Conservation (phyloP, 2,113 vertebrate species). For the Galbula dea region DNA sequence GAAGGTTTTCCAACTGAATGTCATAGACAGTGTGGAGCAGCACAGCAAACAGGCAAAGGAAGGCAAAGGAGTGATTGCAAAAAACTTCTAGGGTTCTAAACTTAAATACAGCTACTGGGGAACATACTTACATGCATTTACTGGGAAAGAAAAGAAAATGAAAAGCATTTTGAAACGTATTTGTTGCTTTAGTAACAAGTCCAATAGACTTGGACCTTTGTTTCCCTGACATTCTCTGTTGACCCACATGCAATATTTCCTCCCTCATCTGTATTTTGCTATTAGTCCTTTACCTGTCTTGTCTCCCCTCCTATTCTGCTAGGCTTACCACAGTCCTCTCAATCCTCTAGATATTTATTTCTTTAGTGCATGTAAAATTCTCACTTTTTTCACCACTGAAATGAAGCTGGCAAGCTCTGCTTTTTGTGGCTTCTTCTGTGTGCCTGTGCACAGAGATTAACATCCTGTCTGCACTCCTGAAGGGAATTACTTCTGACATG, state of each 20-base stretch:
- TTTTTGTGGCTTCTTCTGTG: neutral
- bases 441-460: constrained; percentile 20
- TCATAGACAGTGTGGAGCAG: too few species aligned
- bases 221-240: constrained; percentile 2
- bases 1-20: constrained; percentile 3
- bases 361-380: neutral
- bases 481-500: constrained; percentile 66
- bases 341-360: neutral
- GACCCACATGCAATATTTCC: neutral
- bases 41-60: neutral
- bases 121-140: neutral
- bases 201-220: constrained; percentile 27
- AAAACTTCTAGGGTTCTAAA: constrained; percentile 32
- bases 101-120: neutral
- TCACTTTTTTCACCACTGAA: neutral
- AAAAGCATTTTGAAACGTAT: constrained; percentile 57
- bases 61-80: constrained; percentile 9
- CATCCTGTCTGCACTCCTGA: constrained; percentile 47
- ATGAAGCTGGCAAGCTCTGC: neutral
- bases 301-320: neutral
- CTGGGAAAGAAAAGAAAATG: neutral
- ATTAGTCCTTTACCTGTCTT: neutral
- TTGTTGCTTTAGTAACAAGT: constrained; percentile 32
- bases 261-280: neutral
- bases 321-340: neutral